Conservation (phyloP, 2,797 vertebrate genomes). For the Vireo griseus region DNA sequence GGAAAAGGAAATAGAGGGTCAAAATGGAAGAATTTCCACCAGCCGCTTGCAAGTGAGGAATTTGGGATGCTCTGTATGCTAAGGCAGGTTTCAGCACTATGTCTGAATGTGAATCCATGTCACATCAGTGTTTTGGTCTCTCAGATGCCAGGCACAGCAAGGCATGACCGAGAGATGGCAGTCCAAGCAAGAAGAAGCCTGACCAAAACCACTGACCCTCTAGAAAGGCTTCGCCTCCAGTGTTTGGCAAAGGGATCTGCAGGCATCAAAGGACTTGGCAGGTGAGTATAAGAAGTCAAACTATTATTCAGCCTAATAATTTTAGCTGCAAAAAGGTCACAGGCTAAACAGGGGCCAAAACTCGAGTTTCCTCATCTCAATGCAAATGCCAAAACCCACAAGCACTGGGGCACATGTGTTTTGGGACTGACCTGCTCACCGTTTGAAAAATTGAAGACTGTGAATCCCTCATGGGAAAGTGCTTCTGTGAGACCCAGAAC, state of each 20-base stretch:
- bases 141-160: slow-evolving; percentile 88
- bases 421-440: neutral
- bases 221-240: slow-evolving; percentile 86
- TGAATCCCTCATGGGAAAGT: neutral
- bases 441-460: neutral
- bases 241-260: slow-evolving; percentile 87
- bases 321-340: neutral
- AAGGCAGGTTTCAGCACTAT: neutral
- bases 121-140: neutral
- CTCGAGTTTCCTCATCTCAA: neutral
- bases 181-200: slow-evolving; percentile 80
- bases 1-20: neutral
- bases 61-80: neutral
- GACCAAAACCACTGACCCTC: slow-evolving; percentile 71
- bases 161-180: slow-evolving; percentile 87
- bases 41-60: neutral
- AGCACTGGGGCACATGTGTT: neutral
- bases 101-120: neutral
- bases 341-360: neutral
- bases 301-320: neutral
- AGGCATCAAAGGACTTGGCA: slow-evolving; percentile 93
- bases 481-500: neutral
- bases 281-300: slow-evolving; percentile 68
- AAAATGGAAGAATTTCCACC: neutral
- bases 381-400: neutral